These are phyloP conservation scores for Origma solitaria DNA, from an alignment of 2,113 vertebrate species.

Conservation along the genomic window DNA sequence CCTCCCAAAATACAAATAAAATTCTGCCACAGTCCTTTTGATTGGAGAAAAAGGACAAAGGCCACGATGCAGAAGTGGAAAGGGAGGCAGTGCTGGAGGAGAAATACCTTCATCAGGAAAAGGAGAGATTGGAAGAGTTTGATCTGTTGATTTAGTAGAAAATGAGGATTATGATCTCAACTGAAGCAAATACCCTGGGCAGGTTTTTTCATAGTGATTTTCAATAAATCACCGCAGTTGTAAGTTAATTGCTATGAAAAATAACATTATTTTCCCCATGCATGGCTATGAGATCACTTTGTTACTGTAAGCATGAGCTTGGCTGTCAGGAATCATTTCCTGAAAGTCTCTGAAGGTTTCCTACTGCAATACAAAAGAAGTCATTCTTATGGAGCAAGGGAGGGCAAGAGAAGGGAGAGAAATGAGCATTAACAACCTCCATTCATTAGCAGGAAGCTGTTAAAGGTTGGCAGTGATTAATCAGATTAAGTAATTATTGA, in stretches of 20 bases:
- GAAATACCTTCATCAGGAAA: background rate
- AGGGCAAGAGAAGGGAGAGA: background rate
- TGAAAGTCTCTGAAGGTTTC: background rate
- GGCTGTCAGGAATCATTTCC: slow-evolving; percentile 22
- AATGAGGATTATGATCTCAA: background rate
- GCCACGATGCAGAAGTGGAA: background rate
- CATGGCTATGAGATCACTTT: background rate
- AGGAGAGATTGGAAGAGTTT: background rate
- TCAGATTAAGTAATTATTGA: slow-evolving; percentile 10
- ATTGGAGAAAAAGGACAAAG: background rate
- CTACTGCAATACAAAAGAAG: background rate
- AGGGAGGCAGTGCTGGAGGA: background rate
- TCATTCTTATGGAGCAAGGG: background rate
- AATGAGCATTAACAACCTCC: background rate
- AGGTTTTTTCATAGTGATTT: background rate
- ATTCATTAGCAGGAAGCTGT: slow-evolving; percentile 19
- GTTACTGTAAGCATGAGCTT: background rate
- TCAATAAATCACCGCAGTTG: background rate
- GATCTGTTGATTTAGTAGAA: background rate
- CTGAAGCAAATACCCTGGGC: background rate
- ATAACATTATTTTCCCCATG: background rate
- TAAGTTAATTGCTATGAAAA: background rate
- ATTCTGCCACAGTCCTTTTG: background rate
- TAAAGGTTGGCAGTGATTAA: background rate
- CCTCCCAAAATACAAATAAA: background rate